Conservation (phyloP, 2,888 invertebrate species). For the Caenorhabditis sp. region DNA sequence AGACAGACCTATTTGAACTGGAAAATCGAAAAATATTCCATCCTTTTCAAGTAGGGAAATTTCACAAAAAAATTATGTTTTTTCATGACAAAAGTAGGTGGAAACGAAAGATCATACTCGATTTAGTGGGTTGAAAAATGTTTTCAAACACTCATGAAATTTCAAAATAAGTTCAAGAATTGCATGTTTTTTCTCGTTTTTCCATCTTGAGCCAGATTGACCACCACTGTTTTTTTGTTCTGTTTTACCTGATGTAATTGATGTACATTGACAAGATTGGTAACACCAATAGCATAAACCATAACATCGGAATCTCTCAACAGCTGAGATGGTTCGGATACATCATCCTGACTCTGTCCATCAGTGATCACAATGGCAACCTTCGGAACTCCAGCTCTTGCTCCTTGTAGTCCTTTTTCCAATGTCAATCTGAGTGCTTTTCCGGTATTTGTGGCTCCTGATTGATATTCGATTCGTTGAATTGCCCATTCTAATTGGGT, state of each 20-base stretch:
- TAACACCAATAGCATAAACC: conserved; percentile 72
- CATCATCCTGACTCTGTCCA: conserved; percentile 71
- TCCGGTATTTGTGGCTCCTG: conserved; percentile 70
- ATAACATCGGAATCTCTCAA: conserved; percentile 69
- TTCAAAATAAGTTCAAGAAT: too few species aligned
- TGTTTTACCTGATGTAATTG: conserved; percentile 64
- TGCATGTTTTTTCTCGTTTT: too few species aligned
- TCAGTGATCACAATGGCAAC: conserved; percentile 72
- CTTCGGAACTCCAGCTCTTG: conserved; percentile 69
- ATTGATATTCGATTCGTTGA: conserved; percentile 61
- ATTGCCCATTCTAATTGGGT: conserved; percentile 68
- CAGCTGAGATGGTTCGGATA: conserved; percentile 64
- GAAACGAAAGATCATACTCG: too few species aligned
- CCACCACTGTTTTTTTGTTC: neutral
- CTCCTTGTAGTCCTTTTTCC: conserved; percentile 56
- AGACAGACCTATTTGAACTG: too few species aligned
- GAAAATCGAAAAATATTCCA: too few species aligned
- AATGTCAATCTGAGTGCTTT: conserved; percentile 61
- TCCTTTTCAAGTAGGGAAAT: too few species aligned
- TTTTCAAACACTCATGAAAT: too few species aligned
- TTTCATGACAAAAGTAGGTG: too few species aligned
- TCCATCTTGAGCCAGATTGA: too few species aligned
- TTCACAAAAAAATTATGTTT: too few species aligned
- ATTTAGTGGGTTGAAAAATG: too few species aligned
- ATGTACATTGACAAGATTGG: conserved; percentile 66